A percentile compares a stretch with the other conserved stretches of the same genome.
Evolutionary conservation across 2,113 vertebrate genomes (phyloP).

Genomic region (Neogale vison): DNA sequence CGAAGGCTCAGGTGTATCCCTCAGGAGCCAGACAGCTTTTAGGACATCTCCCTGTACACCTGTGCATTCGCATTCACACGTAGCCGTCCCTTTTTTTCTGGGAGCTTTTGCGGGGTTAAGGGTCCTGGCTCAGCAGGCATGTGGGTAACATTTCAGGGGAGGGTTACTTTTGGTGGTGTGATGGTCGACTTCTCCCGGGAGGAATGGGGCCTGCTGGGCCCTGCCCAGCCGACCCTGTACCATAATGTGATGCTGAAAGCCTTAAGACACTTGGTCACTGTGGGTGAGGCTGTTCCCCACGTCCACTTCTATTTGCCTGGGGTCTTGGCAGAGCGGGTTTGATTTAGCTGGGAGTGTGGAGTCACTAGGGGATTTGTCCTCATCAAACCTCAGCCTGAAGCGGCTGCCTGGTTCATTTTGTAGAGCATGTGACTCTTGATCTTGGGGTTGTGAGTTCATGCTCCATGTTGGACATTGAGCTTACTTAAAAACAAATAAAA

Average conservation of each 20-base stretch:
- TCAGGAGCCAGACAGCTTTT: neutral
- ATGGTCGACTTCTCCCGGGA: neutral
- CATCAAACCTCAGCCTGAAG: neutral
- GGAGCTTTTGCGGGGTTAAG: neutral
- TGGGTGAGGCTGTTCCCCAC: neutral
- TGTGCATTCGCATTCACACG: neutral
- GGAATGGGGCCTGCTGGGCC: neutral
- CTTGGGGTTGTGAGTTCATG: neutral
- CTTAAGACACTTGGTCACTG: neutral
- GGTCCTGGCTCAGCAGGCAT: neutral
- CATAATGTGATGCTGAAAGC: neutral
- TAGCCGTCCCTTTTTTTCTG: neutral
- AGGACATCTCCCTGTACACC: neutral
- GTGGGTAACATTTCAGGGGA: neutral
- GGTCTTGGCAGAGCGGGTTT: neutral
- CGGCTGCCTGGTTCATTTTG: neutral
- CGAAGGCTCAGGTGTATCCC: too few species aligned
- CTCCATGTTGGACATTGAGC: neutral
- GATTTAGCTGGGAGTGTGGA: neutral
- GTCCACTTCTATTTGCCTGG: neutral
- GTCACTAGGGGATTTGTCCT: neutral
- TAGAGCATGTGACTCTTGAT: neutral
- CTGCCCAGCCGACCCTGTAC: neutral
- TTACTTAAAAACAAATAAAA: neutral
- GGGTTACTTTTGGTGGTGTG: neutral